Conservation (phyloP, 2,113 vertebrate species). For the Leptodactylus fuscus region DNA sequence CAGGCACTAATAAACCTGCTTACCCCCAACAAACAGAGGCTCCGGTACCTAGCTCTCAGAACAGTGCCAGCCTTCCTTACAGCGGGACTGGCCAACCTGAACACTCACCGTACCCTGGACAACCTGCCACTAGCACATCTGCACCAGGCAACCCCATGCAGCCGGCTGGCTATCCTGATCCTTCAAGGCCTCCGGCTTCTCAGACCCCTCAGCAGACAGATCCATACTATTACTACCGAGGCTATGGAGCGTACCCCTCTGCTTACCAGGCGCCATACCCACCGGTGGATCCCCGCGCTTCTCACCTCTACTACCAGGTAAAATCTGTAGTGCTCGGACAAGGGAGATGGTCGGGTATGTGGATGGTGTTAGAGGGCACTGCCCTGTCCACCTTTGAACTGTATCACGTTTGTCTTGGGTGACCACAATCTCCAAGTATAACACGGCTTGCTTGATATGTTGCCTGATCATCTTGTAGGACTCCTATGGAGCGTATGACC, state of each 20-base stretch:
- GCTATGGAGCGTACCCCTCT: slow-evolving; percentile 79
- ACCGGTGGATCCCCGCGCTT: slow-evolving; percentile 76
- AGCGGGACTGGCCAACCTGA: slow-evolving; percentile 31
- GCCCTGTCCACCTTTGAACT: background rate
- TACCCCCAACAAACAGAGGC: slow-evolving; percentile 60
- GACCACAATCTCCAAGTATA: no score
- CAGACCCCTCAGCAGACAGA: slow-evolving; percentile 75
- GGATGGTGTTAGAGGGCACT: no score
- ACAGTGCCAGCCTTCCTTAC: slow-evolving; percentile 63
- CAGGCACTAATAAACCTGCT: slow-evolving; percentile 64
- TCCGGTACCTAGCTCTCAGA: slow-evolving; percentile 55
- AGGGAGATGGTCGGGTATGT: background rate
- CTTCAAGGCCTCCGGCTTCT: slow-evolving; percentile 75
- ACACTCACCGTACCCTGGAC: background rate
- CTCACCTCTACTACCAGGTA: slow-evolving; percentile 89
- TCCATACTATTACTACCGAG: slow-evolving; percentile 72
- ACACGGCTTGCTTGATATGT: background rate
- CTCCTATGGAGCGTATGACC: slow-evolving; percentile 78
- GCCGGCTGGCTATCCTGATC: slow-evolving; percentile 69
- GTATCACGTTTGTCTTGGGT: background rate
- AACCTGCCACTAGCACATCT: slow-evolving; percentile 16
- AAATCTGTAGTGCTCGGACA: background rate
- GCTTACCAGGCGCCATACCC: slow-evolving; percentile 78
- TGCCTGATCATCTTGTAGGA: slow-evolving; percentile 72
- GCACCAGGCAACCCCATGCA: slow-evolving; percentile 58